phyloP scores from a whole-genome alignment of 2,113 vertebrate species.

The Martes martes region DNA sequence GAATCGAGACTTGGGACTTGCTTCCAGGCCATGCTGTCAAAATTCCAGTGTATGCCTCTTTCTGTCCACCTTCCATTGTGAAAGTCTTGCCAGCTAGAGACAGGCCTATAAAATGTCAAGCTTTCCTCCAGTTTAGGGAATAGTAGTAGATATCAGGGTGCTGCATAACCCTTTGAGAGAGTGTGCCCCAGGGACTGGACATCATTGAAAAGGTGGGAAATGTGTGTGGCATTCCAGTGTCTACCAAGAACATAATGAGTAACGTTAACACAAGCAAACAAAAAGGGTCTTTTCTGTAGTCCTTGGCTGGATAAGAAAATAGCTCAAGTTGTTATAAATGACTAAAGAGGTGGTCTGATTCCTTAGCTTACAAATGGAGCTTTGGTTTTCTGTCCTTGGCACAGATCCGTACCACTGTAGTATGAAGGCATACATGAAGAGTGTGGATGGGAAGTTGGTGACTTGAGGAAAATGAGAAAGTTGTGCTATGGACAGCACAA shows the following conservation, averaged over 20 bases:
- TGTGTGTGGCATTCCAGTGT: neutral
- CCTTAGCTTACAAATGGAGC: neutral
- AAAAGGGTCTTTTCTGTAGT: neutral
- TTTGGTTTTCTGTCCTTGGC: neutral
- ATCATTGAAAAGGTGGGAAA: neutral
- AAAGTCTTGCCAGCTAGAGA: neutral
- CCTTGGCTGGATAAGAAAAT: neutral
- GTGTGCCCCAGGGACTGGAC: neutral
- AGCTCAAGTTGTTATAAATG: neutral
- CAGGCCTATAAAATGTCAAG: neutral
- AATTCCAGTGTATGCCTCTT: neutral
- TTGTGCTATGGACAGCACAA: neutral
- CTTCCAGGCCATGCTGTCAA: neutral
- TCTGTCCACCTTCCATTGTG: neutral
- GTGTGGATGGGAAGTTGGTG: neutral
- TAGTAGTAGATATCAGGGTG: neutral
- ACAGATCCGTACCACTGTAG: neutral
- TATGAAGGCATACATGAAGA: neutral
- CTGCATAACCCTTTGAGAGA: neutral
- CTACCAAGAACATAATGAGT: neutral
- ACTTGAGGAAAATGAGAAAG: neutral
- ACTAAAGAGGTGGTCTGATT: neutral
- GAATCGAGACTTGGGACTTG: neutral
- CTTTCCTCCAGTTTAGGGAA: neutral
- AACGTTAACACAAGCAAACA: neutral